phyloP scores from a whole-genome alignment of 2,113 vertebrate species.

The Calyptommatus sinebrachiatus region DNA sequence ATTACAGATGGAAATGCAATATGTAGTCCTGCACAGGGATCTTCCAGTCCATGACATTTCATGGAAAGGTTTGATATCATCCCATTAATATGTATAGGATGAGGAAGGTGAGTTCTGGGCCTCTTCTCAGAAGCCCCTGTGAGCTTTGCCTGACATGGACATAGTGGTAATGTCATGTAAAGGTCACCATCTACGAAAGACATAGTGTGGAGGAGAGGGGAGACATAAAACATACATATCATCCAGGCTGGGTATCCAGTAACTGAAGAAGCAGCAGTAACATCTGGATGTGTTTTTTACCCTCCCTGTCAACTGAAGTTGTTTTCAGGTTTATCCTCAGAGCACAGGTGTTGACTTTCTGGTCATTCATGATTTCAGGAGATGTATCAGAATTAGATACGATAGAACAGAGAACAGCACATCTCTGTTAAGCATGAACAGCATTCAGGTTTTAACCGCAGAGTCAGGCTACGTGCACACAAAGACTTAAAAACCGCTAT shows the following conservation, averaged over 20 bases:
- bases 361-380: not conserved
- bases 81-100: constrained; percentile 44
- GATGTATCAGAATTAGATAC: not conserved
- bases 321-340: constrained; percentile 31
- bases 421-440: too few relatives aligned
- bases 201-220: constrained; percentile 33
- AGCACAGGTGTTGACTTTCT: not conserved
- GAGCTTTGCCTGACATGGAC: constrained; percentile 26
- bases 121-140: constrained; percentile 52
- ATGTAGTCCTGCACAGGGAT: not conserved
- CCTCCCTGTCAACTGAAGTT: not conserved
- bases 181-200: constrained; percentile 53
- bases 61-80: constrained; percentile 1
- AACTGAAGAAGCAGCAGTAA: constrained; percentile 38
- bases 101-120: not conserved
- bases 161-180: constrained; percentile 34
- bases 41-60: constrained; percentile 1
- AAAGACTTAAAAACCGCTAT: too few relatives aligned
- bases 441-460: too few relatives aligned
- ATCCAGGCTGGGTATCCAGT: constrained; percentile 53
- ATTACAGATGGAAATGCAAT: too few relatives aligned
- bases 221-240: constrained; percentile 20
- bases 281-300: constrained; percentile 67
- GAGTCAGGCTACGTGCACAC: too few relatives aligned
- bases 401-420: too few relatives aligned